A percentile compares a stretch with the other conserved stretches of the same genome.
Evolutionary conservation across 2,888 invertebrate genomes (phyloP).

Genomic region (Rutpela maculata): DNA sequence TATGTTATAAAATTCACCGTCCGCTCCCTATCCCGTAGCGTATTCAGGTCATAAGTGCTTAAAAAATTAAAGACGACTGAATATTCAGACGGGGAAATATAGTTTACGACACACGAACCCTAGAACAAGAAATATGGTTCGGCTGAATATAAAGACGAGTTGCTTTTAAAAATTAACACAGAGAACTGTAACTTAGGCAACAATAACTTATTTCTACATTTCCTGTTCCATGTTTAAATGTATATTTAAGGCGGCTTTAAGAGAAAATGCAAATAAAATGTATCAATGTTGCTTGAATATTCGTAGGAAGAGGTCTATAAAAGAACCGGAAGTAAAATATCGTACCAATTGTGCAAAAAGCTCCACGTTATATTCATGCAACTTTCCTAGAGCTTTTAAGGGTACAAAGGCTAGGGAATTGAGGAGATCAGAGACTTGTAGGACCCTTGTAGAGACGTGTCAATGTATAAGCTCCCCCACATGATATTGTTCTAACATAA

Average conservation of each 20-base stretch:
- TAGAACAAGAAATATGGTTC: conserved; percentile 19
- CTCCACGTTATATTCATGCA: conserved; percentile 58
- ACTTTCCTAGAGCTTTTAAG: conserved; percentile 56
- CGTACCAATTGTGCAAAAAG: conserved; percentile 60
- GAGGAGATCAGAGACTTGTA: conserved; percentile 57
- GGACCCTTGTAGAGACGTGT: conserved; percentile 57
- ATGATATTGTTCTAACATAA: conserved; percentile 59
- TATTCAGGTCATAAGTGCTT: conserved; percentile 18
- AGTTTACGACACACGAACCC: conserved; percentile 19
- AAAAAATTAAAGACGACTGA: conserved; percentile 13
- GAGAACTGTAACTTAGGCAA: conserved; percentile 1
- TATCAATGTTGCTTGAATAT: conserved; percentile 52
- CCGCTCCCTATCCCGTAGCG: not conserved
- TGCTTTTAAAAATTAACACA: conserved; percentile 23
- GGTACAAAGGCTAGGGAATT: conserved; percentile 56
- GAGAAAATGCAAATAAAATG: conserved; percentile 42
- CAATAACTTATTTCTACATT: conserved; percentile 14
- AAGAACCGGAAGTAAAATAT: conserved; percentile 59
- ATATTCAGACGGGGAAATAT: conserved; percentile 21
- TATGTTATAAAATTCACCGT: not conserved
- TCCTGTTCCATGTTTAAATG: conserved; percentile 21
- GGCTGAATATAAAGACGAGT: not conserved
- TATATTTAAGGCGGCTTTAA: conserved; percentile 16
- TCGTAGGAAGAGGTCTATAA: conserved; percentile 50
- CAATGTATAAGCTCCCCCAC: conserved; percentile 52